phyloP scores from a whole-genome alignment of 2,797 vertebrate genomes.

The Podarcis lilfordi region DNA sequence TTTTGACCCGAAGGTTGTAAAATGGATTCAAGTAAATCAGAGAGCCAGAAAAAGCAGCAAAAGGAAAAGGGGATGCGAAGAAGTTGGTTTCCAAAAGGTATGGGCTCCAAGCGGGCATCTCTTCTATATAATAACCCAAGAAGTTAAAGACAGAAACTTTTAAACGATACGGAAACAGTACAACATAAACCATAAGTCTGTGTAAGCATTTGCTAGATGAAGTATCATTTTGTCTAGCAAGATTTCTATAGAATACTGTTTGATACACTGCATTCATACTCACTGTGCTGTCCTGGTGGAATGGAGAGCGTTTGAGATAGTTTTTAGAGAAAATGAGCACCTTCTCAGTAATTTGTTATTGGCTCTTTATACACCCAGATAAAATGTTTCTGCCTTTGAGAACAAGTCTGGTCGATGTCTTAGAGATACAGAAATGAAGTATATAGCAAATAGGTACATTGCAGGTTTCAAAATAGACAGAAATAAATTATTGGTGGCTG shows the following conservation, averaged over 20 bases:
- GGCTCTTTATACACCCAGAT: background rate
- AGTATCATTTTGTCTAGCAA: background rate
- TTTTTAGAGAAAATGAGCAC: slow-evolving; percentile 7
- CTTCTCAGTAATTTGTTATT: slow-evolving; percentile 16
- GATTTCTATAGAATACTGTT: background rate
- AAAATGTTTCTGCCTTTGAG: background rate
- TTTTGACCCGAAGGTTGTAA: slow-evolving; percentile 86
- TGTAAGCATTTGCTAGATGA: background rate
- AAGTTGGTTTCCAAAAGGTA: slow-evolving; percentile 91
- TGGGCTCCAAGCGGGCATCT: slow-evolving; percentile 10
- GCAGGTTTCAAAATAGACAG: background rate
- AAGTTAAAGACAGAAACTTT: accelerated
- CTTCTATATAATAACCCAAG: background rate
- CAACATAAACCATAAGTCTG: background rate
- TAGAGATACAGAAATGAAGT: background rate
- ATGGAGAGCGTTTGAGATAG: background rate
- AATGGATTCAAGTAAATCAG: slow-evolving; percentile 89
- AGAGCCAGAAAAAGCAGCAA: slow-evolving; percentile 84
- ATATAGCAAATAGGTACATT: background rate
- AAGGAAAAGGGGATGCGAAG: slow-evolving; percentile 82
- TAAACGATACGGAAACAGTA: background rate
- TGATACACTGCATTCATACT: background rate
- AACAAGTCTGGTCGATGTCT: background rate
- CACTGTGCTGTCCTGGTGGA: background rate
- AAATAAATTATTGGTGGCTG: background rate